Evolutionary conservation across 2,888 invertebrate genomes (phyloP), one percentile per base, ranked within the genome.

Genomic region (Itoplectis maculator): DNA sequence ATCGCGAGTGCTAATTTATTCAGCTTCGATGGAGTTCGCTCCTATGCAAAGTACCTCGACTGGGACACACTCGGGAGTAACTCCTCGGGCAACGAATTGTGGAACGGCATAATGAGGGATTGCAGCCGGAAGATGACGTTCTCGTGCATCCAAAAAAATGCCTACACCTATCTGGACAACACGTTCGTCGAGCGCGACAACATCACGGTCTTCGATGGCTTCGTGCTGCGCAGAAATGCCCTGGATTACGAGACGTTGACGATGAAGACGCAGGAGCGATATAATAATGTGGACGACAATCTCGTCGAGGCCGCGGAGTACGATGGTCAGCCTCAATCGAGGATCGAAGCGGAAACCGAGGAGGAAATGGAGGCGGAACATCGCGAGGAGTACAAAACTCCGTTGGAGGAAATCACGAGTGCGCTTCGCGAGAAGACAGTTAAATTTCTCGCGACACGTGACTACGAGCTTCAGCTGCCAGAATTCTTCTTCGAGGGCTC

Each of bases 381-480:
- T 23, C 79, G 84, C 35, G 84, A 89, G 42, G 88, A 90, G 74
- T 83, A 84, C 35, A 83, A 86, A 18, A 94, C 95, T 20, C 96
- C 96, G n/a, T 92, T 97, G 74, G 96, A 96, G 93, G 96, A 96
- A 93, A 95, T 97, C 15, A 96, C 96, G 0, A 95, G 95, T 85
- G 95, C 96, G 0, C 91, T 97, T 0, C 95, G 96, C 88, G 95
- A 95, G 59, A 96, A 96, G 90, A 95, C 96, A 8, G 93, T 96
- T 0, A 95, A 95, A 88, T 97, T 97, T 89, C 93, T 97, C 29
- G 95, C 96, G 92, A 96, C 96, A 0, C 96, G 97, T 86, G 96
- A 97, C 89, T 93, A 97, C 90, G 95, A 96, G 87, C 85, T 97
- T 49, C 94, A 95, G 56, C 90, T 97, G 65, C 97, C 97, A 0